Conservation (phyloP, 2,888 invertebrate genomes). For the Melanchra persicariae region DNA sequence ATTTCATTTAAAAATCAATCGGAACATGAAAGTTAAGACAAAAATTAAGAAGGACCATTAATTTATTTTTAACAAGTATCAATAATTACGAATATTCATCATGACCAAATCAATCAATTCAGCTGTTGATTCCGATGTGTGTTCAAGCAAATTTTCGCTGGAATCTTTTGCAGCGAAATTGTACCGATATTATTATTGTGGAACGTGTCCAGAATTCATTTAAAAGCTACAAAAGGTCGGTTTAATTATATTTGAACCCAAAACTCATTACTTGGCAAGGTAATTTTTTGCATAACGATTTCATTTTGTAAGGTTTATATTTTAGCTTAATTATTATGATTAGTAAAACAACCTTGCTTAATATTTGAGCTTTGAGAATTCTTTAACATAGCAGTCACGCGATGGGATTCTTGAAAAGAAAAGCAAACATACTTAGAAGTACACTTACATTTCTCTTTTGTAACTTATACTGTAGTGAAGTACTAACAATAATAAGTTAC, state of each 20-base stretch:
- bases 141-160: constrained; percentile 29
- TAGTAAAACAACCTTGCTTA: constrained; percentile 26
- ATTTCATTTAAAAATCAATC: not conserved
- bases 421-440: not conserved
- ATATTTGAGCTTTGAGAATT: constrained; percentile 36
- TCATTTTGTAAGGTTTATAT: constrained; percentile 35
- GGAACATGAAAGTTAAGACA: too few species aligned
- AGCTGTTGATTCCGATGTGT: constrained; percentile 16
- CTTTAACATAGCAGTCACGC: constrained; percentile 40
- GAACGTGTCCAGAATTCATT: constrained; percentile 52
- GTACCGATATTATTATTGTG: constrained; percentile 21
- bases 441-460: constrained; percentile 10
- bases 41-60: not conserved
- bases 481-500: constrained; percentile 9
- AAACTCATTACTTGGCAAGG: constrained; percentile 50
- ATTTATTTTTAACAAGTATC: not conserved
- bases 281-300: constrained; percentile 54
- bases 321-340: constrained; percentile 47
- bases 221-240: constrained; percentile 45
- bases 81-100: not conserved
- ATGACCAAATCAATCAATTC: constrained; percentile 16
- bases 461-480: not conserved
- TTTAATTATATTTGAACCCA: constrained; percentile 55
- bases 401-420: constrained; percentile 19
- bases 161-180: constrained; percentile 20